phyloP scores from a whole-genome alignment of 2,797 vertebrate genomes.

The Enteromius paludinosus region DNA sequence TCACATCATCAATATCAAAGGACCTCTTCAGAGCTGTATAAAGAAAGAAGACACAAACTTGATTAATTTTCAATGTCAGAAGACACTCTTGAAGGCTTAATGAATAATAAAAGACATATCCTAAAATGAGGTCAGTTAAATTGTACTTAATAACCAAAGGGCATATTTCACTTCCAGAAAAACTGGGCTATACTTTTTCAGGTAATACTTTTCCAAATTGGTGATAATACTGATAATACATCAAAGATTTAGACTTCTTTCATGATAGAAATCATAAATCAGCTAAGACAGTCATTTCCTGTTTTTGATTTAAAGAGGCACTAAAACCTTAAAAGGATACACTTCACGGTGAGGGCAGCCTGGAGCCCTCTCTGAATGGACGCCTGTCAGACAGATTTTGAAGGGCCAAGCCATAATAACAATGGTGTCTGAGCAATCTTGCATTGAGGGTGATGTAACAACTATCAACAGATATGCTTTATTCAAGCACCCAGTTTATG shows the following conservation, averaged over 20 bases:
- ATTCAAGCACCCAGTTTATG: constrained; percentile 39
- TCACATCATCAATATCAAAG: constrained; percentile 85
- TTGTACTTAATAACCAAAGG: constrained; percentile 6
- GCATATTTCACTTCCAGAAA: constrained; percentile 14
- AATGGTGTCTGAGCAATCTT: constrained; percentile 54
- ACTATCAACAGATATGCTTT: constrained; percentile 53
- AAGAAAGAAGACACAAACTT: constrained; percentile 19
- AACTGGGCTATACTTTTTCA: not conserved
- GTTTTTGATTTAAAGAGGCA: constrained; percentile 49
- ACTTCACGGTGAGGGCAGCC: constrained; percentile 48
- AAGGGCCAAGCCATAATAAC: constrained; percentile 58
- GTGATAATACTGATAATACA: constrained; percentile 16
- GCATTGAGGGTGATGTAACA: constrained; percentile 58
- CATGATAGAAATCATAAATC: constrained; percentile 42
- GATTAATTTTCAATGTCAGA: constrained; percentile 3
- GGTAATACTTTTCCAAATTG: constrained; percentile 10
- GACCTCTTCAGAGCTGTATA: constrained; percentile 86
- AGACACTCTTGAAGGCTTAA: constrained; percentile 11
- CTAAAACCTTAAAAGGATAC: constrained; percentile 47
- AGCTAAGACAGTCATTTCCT: constrained; percentile 39
- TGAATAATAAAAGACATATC: constrained; percentile 4
- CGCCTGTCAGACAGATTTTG: constrained; percentile 52
- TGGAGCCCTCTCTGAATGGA: constrained; percentile 45
- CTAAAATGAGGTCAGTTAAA: constrained; percentile 12
- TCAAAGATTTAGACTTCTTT: constrained; percentile 33